Evolutionary conservation across 2,113 vertebrate species (phyloP).

Genomic region (Equus quagga): DNA sequence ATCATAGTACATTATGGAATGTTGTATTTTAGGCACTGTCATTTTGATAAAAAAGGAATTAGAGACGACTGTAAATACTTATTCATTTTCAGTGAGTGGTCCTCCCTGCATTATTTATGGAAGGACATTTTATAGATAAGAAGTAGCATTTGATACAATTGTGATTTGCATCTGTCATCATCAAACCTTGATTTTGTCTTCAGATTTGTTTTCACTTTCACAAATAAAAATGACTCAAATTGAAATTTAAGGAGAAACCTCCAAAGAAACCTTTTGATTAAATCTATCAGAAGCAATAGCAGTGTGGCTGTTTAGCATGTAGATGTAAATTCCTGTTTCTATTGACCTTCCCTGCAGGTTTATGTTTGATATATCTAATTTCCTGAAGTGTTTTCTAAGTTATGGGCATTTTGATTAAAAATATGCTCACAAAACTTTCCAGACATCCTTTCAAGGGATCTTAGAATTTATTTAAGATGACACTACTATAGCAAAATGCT

Average conservation of each 20-base stretch:
- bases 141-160: neutral
- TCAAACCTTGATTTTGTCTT: constrained; percentile 56
- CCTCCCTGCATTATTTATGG: neutral
- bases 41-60: constrained; percentile 60
- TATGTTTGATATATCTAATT: constrained; percentile 40
- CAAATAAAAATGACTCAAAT: constrained; percentile 61
- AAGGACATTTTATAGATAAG: neutral
- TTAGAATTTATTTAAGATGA: constrained; percentile 49
- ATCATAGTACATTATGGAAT: constrained; percentile 17
- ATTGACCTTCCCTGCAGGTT: constrained; percentile 20
- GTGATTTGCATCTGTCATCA: constrained; percentile 54
- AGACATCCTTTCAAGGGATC: constrained; percentile 13
- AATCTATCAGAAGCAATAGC: neutral
- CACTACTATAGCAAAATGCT: neutral
- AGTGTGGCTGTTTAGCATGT: constrained; percentile 48
- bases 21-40: fast-evolving
- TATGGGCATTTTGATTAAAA: constrained; percentile 46
- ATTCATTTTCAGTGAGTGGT: neutral
- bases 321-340: constrained; percentile 20
- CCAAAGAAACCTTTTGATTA: constrained; percentile 51
- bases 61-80: neutral
- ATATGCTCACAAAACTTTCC: constrained; percentile 40
- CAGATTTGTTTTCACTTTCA: constrained; percentile 33
- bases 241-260: constrained; percentile 63
- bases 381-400: constrained; percentile 48